Evolutionary conservation across 1,140 invertebrate genomes (phyloP).

Genomic region (Adelges cooleyi): DNA sequence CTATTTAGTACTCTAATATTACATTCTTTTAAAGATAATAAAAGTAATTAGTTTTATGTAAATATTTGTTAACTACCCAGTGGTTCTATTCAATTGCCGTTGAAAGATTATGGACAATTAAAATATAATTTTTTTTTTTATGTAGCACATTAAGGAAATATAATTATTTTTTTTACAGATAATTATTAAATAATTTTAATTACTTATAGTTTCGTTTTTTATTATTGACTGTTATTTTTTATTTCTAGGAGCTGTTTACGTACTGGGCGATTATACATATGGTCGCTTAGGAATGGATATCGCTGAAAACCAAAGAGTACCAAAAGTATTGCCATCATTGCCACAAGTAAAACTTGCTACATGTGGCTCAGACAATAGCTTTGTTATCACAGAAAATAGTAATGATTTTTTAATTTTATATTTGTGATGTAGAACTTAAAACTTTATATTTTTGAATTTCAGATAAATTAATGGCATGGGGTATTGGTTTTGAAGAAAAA

Average conservation of each 20-base stretch:
- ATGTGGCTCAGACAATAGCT: conserved; percentile 19
- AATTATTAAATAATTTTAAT: too few relatives aligned
- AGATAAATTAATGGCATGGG: conserved; percentile 27
- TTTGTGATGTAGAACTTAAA: background rate
- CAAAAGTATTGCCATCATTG: conserved; percentile 21
- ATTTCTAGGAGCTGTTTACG: conserved; percentile 12
- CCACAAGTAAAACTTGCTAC: conserved; percentile 14
- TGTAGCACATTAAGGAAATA: too few relatives aligned
- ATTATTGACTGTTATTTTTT: background rate
- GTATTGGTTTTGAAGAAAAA: conserved; percentile 27
- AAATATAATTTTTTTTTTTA: too few relatives aligned
- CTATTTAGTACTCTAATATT: too few relatives aligned
- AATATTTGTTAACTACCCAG: too few relatives aligned
- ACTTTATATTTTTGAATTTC: background rate
- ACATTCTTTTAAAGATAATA: too few relatives aligned
- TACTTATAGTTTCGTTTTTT: too few relatives aligned
- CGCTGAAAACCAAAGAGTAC: conserved; percentile 17
- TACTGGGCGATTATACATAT: conserved; percentile 15
- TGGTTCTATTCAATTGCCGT: too few relatives aligned
- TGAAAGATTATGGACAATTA: too few relatives aligned
- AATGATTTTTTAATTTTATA: background rate
- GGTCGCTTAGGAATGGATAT: conserved; percentile 18
- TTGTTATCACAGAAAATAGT: conserved; percentile 22
- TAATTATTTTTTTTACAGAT: too few relatives aligned
- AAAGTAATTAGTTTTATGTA: too few relatives aligned